Conservation (phyloP, 2,797 vertebrate species). For the Bovichtus diacanthus region DNA sequence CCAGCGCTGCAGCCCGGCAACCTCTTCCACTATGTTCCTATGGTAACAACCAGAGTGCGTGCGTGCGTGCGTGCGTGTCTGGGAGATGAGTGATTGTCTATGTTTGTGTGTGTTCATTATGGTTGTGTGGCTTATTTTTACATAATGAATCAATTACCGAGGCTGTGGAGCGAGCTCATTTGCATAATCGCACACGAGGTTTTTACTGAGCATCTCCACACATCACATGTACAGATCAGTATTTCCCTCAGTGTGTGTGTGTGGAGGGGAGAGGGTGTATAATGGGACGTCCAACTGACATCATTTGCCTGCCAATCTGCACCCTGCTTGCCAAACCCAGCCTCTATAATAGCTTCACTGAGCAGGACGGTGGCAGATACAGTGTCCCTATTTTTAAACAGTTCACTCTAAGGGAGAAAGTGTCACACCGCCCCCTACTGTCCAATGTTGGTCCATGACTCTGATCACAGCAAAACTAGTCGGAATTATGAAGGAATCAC, state of each 20-base stretch:
- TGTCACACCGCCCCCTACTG: slow-evolving; percentile 62
- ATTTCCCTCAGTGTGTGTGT: slow-evolving; percentile 20
- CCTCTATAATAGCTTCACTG: slow-evolving; percentile 42
- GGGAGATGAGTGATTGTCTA: slow-evolving; percentile 50
- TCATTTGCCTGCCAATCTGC: slow-evolving; percentile 65
- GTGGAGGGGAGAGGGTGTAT: slow-evolving; percentile 23
- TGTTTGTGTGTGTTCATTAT: slow-evolving; percentile 65
- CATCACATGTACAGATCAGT: slow-evolving; percentile 18
- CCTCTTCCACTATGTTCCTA: slow-evolving; percentile 72
- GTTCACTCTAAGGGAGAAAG: neutral
- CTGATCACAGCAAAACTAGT: neutral
- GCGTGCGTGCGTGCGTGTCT: slow-evolving; percentile 30
- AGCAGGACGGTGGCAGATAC: slow-evolving; percentile 7
- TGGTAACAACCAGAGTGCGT: slow-evolving; percentile 69
- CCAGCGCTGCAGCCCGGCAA: slow-evolving; percentile 47
- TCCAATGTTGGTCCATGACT: too few relatives aligned
- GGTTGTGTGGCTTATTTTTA: slow-evolving; percentile 56
- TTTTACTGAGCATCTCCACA: slow-evolving; percentile 30
- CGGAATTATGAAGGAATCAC: neutral
- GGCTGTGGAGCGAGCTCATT: slow-evolving; percentile 46
- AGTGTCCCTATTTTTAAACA: slow-evolving; percentile 19
- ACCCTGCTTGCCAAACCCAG: slow-evolving; percentile 51
- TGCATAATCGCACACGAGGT: slow-evolving; percentile 56
- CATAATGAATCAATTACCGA: slow-evolving; percentile 76
- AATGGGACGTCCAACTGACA: slow-evolving; percentile 67